Evolutionary conservation across 2,888 invertebrate species (phyloP).

Genomic region (Tiliacea citrago): DNA sequence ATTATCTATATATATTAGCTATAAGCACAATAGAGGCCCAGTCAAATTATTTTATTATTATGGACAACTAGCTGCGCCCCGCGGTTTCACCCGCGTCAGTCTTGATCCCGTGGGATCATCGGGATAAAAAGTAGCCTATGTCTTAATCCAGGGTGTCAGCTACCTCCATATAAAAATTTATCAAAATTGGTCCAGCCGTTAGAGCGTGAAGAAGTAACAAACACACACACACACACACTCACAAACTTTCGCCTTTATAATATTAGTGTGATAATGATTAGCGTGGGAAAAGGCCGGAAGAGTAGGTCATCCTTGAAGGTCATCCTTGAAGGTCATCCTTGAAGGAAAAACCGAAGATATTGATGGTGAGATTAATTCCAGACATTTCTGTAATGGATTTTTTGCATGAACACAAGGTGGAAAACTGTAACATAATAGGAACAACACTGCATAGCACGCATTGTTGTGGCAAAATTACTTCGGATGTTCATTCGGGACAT

Average conservation of each 20-base stretch:
- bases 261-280: constrained; percentile 38
- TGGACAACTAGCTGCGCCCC: too few relatives aligned
- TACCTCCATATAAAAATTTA: too few relatives aligned
- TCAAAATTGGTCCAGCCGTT: too few relatives aligned
- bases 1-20: too few relatives aligned
- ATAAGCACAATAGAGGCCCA: constrained; percentile 44
- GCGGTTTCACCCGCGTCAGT: too few relatives aligned
- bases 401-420: too few relatives aligned
- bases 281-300: constrained; percentile 22
- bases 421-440: background rate
- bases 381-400: background rate
- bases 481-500: background rate
- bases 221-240: too few relatives aligned
- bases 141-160: too few relatives aligned
- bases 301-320: constrained; percentile 13
- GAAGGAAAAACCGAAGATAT: background rate
- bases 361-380: background rate
- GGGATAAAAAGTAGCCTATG: too few relatives aligned
- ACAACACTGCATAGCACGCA: background rate
- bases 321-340: constrained; percentile 15
- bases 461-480: background rate
- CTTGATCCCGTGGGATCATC: too few relatives aligned
- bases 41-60: constrained; percentile 51
- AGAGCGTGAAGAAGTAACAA: too few relatives aligned
- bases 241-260: too few relatives aligned